These are phyloP conservation scores for Pomatorhinus ruficollis DNA, from an alignment of 2,113 vertebrate genomes.

Conservation along the genomic window DNA sequence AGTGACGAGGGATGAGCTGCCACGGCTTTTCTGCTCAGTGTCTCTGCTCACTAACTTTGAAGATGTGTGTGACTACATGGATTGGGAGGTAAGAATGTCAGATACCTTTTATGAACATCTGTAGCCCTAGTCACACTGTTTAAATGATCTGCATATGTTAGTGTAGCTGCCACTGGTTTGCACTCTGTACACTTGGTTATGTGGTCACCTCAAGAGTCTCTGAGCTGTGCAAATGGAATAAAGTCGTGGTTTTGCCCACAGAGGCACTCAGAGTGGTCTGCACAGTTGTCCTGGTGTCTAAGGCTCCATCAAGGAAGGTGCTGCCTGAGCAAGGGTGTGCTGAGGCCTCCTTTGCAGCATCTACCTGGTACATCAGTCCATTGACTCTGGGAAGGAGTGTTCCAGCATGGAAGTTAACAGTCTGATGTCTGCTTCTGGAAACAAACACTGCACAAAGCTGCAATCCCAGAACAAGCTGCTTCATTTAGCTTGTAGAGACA, in stretches of 20 bases:
- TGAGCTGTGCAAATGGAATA: background rate
- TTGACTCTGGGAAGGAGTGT: background rate
- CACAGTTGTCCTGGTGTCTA: background rate
- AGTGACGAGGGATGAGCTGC: slow-evolving; percentile 99
- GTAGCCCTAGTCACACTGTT: background rate
- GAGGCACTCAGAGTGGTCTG: background rate
- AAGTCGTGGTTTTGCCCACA: background rate
- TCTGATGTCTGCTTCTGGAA: background rate
- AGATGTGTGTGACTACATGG: slow-evolving; percentile 99
- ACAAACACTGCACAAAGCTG: background rate
- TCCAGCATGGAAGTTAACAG: background rate
- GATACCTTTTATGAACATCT: background rate
- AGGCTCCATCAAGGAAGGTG: background rate
- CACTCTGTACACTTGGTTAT: accelerated
- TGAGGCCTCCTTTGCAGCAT: background rate
- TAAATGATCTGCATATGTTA: background rate
- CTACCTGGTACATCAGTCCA: accelerated
- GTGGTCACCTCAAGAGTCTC: background rate
- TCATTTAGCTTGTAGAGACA: background rate
- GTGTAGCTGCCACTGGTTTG: background rate
- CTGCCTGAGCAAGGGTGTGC: background rate
- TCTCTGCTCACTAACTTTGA: slow-evolving; percentile 99
- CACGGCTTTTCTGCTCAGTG: slow-evolving; percentile 99
- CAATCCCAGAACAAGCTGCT: background rate
- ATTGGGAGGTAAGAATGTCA: slow-evolving; percentile 93